Base-by-base conservation (phyloP, 2,888 invertebrate genomes). In the Euplagia quadripunctaria region DNA sequence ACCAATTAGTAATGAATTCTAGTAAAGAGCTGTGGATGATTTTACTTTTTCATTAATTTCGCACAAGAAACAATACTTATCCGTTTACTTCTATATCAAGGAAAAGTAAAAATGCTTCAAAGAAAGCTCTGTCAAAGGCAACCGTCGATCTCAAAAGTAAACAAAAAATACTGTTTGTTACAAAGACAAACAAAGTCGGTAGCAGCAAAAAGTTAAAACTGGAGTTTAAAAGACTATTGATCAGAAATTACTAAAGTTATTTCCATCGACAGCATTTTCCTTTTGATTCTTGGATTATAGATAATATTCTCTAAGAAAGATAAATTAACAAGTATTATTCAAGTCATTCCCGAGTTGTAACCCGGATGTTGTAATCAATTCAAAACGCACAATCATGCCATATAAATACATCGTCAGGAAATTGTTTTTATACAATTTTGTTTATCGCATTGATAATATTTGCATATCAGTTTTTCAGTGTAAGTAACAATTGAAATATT, bases 301-400 rank as follows among this genome's bases (percentile, higher is more conserved):
- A 81, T 74, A 79, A 72, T 72, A 70, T 63, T 73, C 75, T 76
- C 73, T 79, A 73, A 72, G 46, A 72, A 71, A 85, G 87, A 90
- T 88, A 90, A 90, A 92, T 91, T 91, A 89, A 91, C 89, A 90
- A 87, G 86, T 87, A 91, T 92, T 92, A 91, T 91, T 90, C 90
- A 90, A 86, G 85, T 87, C 86, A 91, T 89, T 90, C 88, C 86
- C 87, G 52, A 70, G 71, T 64, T 81, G 75, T 65, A n/a, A 68
- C 75, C 46, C 75, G 74, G 83, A 81, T 82, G 82, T 86, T 85
- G 87, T 90, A 91, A 92, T 91, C 90, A 90, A 89, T 88, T 89
- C 89, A 88, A 90, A 91, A 91, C 88, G 89, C 82, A 80, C 73
- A 84, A 84, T 76, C 79, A 85, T 72, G 79, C 79, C 85, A 83